phyloP scores from a whole-genome alignment of 1,140 invertebrate species.

The Pogonomyrmex californicus region DNA sequence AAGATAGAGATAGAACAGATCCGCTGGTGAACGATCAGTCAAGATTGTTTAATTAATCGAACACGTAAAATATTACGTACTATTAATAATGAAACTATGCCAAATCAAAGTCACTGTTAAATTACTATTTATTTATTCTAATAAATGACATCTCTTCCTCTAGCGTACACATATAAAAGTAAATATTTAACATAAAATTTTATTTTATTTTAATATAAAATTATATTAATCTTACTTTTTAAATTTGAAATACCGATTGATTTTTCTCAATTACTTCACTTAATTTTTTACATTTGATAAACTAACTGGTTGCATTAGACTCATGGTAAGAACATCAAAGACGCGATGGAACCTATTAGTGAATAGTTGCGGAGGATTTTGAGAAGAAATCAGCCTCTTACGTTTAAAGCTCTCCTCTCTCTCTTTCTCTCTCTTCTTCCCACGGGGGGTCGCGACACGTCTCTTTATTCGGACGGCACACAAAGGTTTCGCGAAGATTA shows the following conservation, averaged over 20 bases:
- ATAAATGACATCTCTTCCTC: neutral
- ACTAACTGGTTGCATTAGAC: neutral
- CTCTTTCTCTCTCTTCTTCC: slow-evolving; percentile 55
- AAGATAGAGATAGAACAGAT: neutral
- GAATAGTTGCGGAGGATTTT: slow-evolving; percentile 61
- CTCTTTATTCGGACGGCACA: slow-evolving; percentile 82
- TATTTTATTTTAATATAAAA: neutral
- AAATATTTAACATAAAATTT: neutral
- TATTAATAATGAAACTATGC: neutral
- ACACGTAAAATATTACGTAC: neutral
- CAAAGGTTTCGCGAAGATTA: slow-evolving; percentile 86
- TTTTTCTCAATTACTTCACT: too few relatives aligned
- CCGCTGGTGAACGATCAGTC: neutral
- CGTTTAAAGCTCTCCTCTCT: slow-evolving; percentile 80
- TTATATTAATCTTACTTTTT: neutral
- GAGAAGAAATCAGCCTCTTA: slow-evolving; percentile 73
- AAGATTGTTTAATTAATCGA: neutral
- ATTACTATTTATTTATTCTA: neutral
- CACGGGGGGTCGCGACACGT: slow-evolving; percentile 79
- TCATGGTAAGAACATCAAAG: slow-evolving; percentile 37
- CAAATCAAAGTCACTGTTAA: neutral
- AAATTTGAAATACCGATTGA: too few relatives aligned
- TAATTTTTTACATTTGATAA: slow-evolving; percentile 13
- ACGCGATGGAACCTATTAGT: slow-evolving; percentile 41
- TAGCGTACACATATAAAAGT: neutral